Evolutionary conservation across 2,888 invertebrate genomes (phyloP).

Genomic region (Lasioglossum pauxillum): DNA sequence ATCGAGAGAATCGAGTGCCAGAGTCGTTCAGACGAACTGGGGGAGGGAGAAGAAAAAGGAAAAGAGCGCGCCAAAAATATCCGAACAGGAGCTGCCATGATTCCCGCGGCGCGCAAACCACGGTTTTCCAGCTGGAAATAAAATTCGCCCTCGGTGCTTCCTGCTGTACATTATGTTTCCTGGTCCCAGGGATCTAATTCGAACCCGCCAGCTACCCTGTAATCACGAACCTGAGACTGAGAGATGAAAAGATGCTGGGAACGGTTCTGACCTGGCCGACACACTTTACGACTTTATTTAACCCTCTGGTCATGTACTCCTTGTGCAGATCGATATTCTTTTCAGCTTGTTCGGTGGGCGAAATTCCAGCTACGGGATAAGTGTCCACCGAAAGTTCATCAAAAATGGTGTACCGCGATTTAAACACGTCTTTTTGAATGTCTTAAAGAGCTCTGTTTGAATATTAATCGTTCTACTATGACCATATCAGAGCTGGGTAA

Average conservation of each 20-base stretch:
- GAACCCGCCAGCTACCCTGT: not conserved
- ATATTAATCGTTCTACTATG: no score
- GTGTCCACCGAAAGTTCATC: no score
- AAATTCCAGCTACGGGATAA: not conserved
- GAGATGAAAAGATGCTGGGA: not conserved
- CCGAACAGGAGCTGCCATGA: constrained; percentile 47
- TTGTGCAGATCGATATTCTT: not conserved
- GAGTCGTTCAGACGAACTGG: constrained; percentile 3
- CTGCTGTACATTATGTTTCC: constrained; percentile 8
- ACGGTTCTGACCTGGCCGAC: not conserved
- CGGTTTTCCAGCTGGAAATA: constrained; percentile 56
- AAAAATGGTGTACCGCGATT: no score
- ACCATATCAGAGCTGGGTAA: no score
- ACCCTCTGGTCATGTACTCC: not conserved
- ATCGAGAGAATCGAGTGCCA: constrained; percentile 18
- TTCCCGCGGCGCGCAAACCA: constrained; percentile 38
- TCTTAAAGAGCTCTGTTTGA: no score
- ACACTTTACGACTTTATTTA: not conserved
- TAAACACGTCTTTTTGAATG: no score
- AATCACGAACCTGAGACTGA: constrained; percentile 1
- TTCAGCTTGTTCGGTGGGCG: not conserved
- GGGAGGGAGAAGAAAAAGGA: constrained; percentile 30
- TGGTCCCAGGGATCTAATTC: not conserved
- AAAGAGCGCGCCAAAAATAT: constrained; percentile 63
- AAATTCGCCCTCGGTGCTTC: constrained; percentile 49